Evolutionary conservation across 1,140 invertebrate species (phyloP).

Genomic region (Saccostrea glomerata): DNA sequence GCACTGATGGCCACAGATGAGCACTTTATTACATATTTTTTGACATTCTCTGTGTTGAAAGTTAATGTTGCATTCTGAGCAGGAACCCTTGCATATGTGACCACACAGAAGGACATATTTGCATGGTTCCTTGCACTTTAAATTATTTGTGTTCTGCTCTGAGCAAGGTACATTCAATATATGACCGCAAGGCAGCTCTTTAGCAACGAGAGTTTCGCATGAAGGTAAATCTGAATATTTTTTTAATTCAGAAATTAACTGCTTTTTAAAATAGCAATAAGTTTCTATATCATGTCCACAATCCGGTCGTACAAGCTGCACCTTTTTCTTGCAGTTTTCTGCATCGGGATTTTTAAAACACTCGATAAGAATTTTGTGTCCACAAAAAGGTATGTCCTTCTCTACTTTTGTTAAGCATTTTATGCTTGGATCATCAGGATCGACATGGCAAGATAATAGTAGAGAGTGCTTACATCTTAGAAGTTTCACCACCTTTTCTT

Average conservation of each 20-base stretch:
- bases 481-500: not conserved
- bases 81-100: conserved; percentile 61
- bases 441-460: not conserved
- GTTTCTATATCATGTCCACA: conserved; percentile 38
- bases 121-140: conserved; percentile 42
- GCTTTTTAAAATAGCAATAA: not conserved
- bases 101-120: conserved; percentile 57
- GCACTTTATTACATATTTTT: conserved; percentile 64
- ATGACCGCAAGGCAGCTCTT: not conserved
- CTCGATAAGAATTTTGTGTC: conserved; percentile 81
- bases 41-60: conserved; percentile 81
- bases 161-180: not conserved
- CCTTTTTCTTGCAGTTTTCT: conserved; percentile 79
- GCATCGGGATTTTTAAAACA: conserved; percentile 80
- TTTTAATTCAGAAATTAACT: conserved; percentile 4
- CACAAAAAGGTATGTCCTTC: conserved; percentile 81
- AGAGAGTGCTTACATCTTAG: not conserved
- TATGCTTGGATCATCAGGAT: not conserved
- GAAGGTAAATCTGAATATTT: not conserved
- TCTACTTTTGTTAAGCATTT: not conserved
- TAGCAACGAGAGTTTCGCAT: not conserved
- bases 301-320: not conserved
- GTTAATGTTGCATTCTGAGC: conserved; percentile 81
- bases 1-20: conserved; percentile 77
- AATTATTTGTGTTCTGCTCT: not conserved